Evolutionary conservation across 2,888 invertebrate genomes (phyloP).

Genomic region (Noctua janthina): DNA sequence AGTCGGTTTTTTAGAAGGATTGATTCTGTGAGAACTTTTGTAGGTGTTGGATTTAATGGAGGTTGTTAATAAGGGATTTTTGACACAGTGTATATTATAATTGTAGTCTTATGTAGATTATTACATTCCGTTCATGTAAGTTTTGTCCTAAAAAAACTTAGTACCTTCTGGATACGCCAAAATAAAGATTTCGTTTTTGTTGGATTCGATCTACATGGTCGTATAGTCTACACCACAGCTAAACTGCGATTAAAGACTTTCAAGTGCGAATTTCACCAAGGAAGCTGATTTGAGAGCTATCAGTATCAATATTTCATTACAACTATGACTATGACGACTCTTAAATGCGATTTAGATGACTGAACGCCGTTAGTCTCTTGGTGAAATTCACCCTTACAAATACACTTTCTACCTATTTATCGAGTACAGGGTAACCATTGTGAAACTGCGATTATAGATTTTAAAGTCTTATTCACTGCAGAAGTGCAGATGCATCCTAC

Average conservation of each 20-base stretch:
- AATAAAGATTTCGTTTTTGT: no score
- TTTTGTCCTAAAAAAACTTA: no score
- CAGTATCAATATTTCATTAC: background rate
- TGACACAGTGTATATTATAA: slow-evolving; percentile 1
- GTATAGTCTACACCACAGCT: background rate
- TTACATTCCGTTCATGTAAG: no score
- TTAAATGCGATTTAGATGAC: background rate
- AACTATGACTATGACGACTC: background rate
- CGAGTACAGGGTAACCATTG: background rate
- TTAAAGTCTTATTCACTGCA: background rate
- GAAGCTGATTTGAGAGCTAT: background rate
- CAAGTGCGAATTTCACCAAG: background rate
- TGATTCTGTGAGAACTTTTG: slow-evolving; percentile 41
- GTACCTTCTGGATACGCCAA: no score
- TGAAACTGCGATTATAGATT: background rate
- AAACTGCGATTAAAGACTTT: background rate
- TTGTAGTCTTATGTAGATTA: no score
- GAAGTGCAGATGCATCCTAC: background rate
- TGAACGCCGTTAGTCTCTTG: background rate
- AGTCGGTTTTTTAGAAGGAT: slow-evolving; percentile 38
- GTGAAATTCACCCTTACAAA: background rate
- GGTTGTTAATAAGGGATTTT: slow-evolving; percentile 1
- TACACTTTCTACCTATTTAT: background rate
- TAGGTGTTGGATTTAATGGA: slow-evolving; percentile 22
- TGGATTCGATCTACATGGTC: background rate